Evolutionary conservation across 1,140 invertebrate species (phyloP), one percentile per base, ranked within the genome.

Genomic region (Zaprionus davidi): DNA sequence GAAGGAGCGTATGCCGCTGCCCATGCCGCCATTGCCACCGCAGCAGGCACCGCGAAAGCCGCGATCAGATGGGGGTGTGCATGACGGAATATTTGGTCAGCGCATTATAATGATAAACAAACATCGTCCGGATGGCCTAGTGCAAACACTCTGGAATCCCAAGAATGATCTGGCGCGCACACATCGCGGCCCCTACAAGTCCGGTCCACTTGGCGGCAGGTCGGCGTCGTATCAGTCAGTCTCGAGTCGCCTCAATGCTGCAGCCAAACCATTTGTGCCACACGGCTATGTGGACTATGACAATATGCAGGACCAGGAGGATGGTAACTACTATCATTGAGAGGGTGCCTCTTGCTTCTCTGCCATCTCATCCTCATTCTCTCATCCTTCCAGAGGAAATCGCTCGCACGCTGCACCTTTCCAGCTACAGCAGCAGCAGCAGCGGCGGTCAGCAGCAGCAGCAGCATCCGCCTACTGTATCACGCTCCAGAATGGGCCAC

Each of bases 231-330:
- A 49, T 34, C 53, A 44, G 22, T n/a, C 31, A 11, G 31, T 3
- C 31, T 34, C 63, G 3, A 66, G 74, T 26, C 70, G 73, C 31
- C 38, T 77, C 3, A 81, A 75, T 9, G 67, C 55, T 1, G 2
- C 57, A 9, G 77, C 74, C 46, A 81, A 88, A n/a, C 75, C 81
- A 6, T 88, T 88, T 20, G 79, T 78, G 12, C 91, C 91, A n/a
- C 75, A 68, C 6, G 91, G 90, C 41, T 92, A 92, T 53, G 68
- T 92, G 4, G 91, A 92, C 17, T 90, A 92, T 31, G 91, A 92
- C 34, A 91, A 92, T 36, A 92, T 92, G 91, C 82, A 92, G 56
- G 58, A 92, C 7, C 71, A 90, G 9, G 92, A 93, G 49, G 81
- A 92, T 58, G 92, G 92, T 92, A 56, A 81, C 82, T 17, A 36